Evolutionary conservation across 2,888 invertebrate genomes (phyloP).

Genomic region (Cenopis cana): DNA sequence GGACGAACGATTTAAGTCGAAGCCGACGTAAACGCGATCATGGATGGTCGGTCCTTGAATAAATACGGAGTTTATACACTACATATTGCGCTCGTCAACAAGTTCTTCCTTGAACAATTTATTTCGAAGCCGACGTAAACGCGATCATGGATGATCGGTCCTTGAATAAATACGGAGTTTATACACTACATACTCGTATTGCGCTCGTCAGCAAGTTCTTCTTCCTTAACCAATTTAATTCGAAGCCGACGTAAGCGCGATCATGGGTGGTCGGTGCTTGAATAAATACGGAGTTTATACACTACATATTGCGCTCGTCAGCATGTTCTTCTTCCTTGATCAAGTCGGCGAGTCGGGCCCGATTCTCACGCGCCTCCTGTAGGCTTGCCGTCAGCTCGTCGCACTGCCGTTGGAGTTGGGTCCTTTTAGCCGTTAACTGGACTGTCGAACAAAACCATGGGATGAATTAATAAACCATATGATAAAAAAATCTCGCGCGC

Average conservation of each 20-base stretch:
- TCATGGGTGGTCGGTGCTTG: too few relatives aligned
- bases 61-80: slow-evolving; percentile 36
- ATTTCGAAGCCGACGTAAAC: too few relatives aligned
- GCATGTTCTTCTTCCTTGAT: slow-evolving; percentile 57
- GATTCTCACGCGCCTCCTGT: slow-evolving; percentile 52
- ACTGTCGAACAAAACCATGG: slow-evolving; percentile 54
- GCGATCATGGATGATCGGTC: too few relatives aligned
- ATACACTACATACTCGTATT: slow-evolving; percentile 60
- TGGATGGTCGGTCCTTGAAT: too few relatives aligned
- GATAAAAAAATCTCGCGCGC: too few relatives aligned
- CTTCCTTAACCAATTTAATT: slow-evolving; percentile 57
- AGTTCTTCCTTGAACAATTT: too few relatives aligned
- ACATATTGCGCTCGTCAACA: slow-evolving; percentile 63
- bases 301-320: slow-evolving; percentile 61
- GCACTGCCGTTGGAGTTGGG: slow-evolving; percentile 65
- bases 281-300: not conserved
- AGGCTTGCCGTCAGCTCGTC: slow-evolving; percentile 59
- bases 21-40: too few relatives aligned
- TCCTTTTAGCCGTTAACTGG: slow-evolving; percentile 65
- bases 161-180: too few relatives aligned
- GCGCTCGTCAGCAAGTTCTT: slow-evolving; percentile 56
- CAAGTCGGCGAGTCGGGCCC: slow-evolving; percentile 53
- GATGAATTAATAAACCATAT: not conserved
- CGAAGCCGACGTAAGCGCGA: too few relatives aligned
- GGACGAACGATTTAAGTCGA: too few relatives aligned